phyloP scores from a whole-genome alignment of 2,888 invertebrate species.

The Drosophila neonasuta region DNA sequence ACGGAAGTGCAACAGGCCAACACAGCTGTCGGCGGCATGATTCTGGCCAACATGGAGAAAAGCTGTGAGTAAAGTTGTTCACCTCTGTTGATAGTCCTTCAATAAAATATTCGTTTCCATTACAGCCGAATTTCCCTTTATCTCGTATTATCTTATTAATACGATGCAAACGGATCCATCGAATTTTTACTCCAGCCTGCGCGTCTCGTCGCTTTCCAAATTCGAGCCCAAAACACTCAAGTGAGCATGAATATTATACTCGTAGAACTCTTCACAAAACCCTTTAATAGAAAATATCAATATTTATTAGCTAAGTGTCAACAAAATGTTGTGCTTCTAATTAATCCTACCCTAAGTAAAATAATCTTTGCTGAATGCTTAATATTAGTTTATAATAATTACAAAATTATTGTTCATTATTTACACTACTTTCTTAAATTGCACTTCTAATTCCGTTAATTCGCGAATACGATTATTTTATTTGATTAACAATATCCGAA shows the following conservation, averaged over 20 bases:
- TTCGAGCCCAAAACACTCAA: constrained; percentile 90
- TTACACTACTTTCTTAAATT: no score
- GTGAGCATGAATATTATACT: constrained; percentile 58
- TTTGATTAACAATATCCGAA: no score
- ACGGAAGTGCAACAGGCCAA: constrained; percentile 88
- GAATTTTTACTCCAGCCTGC: constrained; percentile 92
- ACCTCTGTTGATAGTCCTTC: not conserved
- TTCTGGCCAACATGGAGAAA: constrained; percentile 94
- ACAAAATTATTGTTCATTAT: no score
- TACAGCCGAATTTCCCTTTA: constrained; percentile 94
- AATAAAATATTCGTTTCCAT: constrained; percentile 33
- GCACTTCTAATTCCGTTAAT: no score
- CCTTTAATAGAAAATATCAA: no score
- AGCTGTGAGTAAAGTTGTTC: constrained; percentile 84
- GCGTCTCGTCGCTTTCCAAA: constrained; percentile 91
- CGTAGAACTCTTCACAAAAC: no score
- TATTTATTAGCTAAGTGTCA: no score
- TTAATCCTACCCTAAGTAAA: no score
- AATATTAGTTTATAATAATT: no score
- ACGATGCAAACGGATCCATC: constrained; percentile 92
- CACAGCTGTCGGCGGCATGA: constrained; percentile 90
- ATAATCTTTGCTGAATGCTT: no score
- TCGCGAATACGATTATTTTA: no score
- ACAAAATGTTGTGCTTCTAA: no score
- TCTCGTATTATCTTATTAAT: constrained; percentile 94